Conservation (phyloP, 2,797 vertebrate species). For the Sarcoramphus papa region DNA sequence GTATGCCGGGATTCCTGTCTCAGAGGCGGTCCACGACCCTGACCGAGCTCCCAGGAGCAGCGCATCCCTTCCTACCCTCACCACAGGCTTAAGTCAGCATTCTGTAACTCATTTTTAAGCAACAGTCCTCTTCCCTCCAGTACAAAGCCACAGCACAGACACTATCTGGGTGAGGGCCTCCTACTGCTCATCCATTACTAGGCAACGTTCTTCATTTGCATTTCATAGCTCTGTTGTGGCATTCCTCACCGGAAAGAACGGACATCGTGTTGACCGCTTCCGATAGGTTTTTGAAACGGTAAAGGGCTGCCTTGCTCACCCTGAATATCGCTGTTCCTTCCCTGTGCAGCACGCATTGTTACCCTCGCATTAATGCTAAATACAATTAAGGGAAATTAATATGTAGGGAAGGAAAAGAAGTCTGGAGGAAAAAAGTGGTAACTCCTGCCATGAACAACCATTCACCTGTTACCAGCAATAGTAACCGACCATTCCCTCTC, state of each 20-base stretch:
- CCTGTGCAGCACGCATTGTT: rapidly evolving
- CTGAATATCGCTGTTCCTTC: background rate
- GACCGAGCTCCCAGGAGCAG: background rate
- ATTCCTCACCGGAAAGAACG: rapidly evolving
- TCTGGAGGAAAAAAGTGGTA: background rate
- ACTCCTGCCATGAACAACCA: background rate
- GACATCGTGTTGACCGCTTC: background rate
- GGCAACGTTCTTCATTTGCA: background rate
- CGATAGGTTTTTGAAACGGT: background rate
- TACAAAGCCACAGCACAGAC: background rate
- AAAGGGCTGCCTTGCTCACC: background rate
- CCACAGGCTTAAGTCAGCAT: no score
- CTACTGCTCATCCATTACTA: background rate
- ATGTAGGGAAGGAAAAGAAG: background rate
- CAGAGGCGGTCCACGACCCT: background rate
- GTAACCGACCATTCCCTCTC: rapidly evolving
- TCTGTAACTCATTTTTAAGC: background rate
- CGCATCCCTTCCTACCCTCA: background rate
- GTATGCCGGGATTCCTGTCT: background rate
- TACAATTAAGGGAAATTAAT: background rate
- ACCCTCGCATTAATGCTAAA: background rate
- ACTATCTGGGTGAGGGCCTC: background rate
- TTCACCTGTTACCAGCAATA: background rate
- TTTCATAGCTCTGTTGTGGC: no score
- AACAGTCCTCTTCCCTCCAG: background rate